Evolutionary conservation across 1,140 invertebrate species (phyloP), one percentile per base, ranked within the genome.

Genomic region (Drosophila bocqueti): DNA sequence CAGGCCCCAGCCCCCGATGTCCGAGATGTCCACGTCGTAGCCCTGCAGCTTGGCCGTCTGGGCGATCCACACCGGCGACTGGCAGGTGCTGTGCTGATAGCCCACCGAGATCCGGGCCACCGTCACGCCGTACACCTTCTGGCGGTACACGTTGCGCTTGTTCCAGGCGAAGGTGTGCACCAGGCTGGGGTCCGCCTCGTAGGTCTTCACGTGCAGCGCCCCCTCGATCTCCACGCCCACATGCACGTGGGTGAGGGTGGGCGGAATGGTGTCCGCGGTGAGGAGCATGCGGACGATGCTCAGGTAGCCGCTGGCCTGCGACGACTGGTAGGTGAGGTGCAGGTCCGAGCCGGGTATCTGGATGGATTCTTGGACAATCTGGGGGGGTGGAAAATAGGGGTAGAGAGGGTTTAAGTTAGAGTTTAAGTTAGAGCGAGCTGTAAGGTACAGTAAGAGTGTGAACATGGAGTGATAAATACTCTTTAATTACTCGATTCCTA

Each of bases 111-210:
- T 96, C 82, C 96, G 96, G 0, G 97, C 97, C 92, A 96, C 96
- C 1, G 97, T 97, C 62, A 97, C 95, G 0, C 97, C 97, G 87
- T 98, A 98, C 0, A 98, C 96, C 94, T 99, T 99, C 93, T 99
- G 98, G 89, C 98, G 97, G 93, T 99, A 99, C 26, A 99, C 98
- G 93, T 99, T 99, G 60, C 97, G 94, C 92, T 99, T 98, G 93
- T 99, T 98, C 99, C 99, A 99, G 1, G 98, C 97, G 92, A 98
- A 99, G 0, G 97, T 98, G 93, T 99, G 98, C 46, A 96, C 98
- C 34, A 99, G 94, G 91, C 98, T 97, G 0, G 98, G 97, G 93
- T 99, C 98, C 0, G 98, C 98, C 93, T 99, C 98, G 92, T 99
- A 99, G 3, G 96, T 96, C 93, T 97, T 97, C 9, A 97, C 96